Evolutionary conservation across 2,888 invertebrate species (phyloP).

Genomic region (Dicycla oo): DNA sequence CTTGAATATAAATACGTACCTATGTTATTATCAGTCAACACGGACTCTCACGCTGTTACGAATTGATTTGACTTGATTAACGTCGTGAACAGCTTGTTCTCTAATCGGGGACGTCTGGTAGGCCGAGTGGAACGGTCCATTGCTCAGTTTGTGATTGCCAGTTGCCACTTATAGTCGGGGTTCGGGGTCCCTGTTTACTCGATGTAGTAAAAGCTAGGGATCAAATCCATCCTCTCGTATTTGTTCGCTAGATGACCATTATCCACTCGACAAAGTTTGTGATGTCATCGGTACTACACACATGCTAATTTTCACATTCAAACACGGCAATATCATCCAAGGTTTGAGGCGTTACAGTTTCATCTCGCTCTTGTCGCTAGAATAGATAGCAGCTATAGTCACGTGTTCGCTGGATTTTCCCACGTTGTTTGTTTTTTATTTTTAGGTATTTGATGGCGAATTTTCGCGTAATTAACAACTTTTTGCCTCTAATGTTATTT

Average conservation of each 20-base stretch:
- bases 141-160: conserved; percentile 40
- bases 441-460: conserved; percentile 14
- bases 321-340: conserved; percentile 75
- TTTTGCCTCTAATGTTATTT: background rate
- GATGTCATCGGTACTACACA: conserved; percentile 69
- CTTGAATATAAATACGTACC: conserved; percentile 63
- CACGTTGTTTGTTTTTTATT: conserved; percentile 40
- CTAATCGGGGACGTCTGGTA: conserved; percentile 44
- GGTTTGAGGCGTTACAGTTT: conserved; percentile 70
- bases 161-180: conserved; percentile 48
- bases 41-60: conserved; percentile 48
- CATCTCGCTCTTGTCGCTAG: conserved; percentile 61
- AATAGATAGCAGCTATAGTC: conserved; percentile 48
- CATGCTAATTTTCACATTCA: conserved; percentile 81
- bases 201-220: conserved; percentile 27
- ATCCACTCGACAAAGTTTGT: conserved; percentile 51
- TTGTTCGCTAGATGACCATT: conserved; percentile 65
- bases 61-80: conserved; percentile 58
- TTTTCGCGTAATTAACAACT: conserved; percentile 41
- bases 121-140: conserved; percentile 34
- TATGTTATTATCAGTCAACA: conserved; percentile 49
- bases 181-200: conserved; percentile 18
- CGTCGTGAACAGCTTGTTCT: conserved; percentile 47
- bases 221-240: conserved; percentile 29
- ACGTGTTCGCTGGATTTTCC: conserved; percentile 53